These are phyloP conservation scores for Fregata magnificens DNA, from an alignment of 2,113 vertebrate species.

Conservation along the genomic window DNA sequence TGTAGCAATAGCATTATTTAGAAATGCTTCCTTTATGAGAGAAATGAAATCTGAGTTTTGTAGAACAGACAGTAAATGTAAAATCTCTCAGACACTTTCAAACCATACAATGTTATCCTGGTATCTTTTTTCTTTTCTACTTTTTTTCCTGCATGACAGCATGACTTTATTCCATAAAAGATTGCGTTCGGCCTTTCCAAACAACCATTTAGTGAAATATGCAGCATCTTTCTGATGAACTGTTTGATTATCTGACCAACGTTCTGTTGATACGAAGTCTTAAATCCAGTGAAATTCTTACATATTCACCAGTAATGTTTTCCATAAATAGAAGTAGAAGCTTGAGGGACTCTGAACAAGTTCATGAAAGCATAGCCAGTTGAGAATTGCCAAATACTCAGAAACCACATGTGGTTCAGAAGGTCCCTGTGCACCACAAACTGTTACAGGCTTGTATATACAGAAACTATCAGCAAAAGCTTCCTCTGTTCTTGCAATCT, in stretches of 20 bases:
- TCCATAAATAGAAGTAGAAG: background rate
- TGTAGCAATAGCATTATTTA: background rate
- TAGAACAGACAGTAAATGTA: background rate
- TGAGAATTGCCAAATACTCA: background rate
- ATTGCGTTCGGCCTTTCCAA: background rate
- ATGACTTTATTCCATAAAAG: background rate
- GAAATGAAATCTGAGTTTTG: background rate
- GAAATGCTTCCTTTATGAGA: background rate
- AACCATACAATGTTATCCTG: fast-evolving
- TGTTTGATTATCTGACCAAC: background rate
- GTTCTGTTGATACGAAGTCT: background rate
- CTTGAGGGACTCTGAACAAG: background rate
- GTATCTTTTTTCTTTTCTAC: background rate
- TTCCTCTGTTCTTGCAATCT: background rate
- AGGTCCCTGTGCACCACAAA: background rate
- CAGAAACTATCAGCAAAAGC: background rate
- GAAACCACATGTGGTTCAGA: background rate
- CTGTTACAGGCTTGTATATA: background rate
- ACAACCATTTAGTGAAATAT: background rate
- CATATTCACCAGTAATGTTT: background rate
- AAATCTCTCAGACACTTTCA: background rate
- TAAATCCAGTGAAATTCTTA: background rate
- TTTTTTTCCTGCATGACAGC: background rate
- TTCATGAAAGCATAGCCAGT: background rate
- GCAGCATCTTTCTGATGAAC: background rate